Conservation (phyloP, 2,113 vertebrate species). For the Oreamnos americanus region DNA sequence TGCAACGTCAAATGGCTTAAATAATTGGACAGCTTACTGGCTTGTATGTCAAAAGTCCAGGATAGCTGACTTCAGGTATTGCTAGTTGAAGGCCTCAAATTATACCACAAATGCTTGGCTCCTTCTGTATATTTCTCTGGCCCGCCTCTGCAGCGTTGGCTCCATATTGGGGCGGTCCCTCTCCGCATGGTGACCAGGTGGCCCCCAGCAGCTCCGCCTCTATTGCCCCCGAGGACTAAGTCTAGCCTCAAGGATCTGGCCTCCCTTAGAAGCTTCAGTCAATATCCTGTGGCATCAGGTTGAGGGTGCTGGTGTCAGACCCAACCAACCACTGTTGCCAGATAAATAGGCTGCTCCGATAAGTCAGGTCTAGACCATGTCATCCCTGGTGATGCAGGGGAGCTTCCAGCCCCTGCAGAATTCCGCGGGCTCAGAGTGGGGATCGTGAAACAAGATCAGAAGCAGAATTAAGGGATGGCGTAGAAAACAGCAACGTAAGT, state of each 20-base stretch:
- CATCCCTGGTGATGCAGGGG: too few species aligned
- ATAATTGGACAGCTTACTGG: background rate
- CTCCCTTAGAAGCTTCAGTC: background rate
- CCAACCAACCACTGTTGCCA: background rate
- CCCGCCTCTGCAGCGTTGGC: background rate
- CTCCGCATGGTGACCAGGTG: background rate
- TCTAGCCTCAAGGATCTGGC: background rate
- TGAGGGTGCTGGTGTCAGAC: background rate
- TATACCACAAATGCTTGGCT: background rate
- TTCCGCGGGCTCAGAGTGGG: background rate
- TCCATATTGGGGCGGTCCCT: background rate
- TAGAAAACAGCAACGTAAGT: background rate
- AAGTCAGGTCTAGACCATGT: background rate
- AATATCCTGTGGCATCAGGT: background rate
- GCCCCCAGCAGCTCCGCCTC: background rate
- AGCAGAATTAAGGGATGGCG: background rate
- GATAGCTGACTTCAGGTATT: background rate
- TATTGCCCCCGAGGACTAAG: too few species aligned
- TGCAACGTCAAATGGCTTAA: background rate
- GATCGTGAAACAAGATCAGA: background rate
- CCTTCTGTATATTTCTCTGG: background rate
- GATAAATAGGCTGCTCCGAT: background rate
- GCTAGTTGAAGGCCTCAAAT: background rate
- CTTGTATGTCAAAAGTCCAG: background rate
- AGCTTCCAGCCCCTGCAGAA: background rate